Conservation (phyloP, 2,888 invertebrate species). For the Lepidocyrtinus sp. region DNA sequence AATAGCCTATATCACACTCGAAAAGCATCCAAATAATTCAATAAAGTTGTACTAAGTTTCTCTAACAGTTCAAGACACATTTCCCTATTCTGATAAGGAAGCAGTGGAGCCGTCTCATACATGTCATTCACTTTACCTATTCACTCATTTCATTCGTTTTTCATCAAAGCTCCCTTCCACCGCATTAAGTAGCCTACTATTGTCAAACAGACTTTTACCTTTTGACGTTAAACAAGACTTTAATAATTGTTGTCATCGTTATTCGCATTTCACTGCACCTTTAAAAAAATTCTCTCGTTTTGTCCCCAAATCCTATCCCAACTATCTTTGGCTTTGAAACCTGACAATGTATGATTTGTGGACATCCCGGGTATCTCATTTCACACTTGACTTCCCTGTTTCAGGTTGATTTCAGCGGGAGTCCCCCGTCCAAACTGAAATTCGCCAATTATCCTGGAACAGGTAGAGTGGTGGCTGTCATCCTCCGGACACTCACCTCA, state of each 20-base stretch:
- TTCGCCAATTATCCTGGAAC: constrained; percentile 70
- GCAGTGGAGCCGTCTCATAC: background rate
- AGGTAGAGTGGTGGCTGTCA: constrained; percentile 68
- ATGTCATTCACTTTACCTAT: no score
- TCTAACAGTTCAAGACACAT: background rate
- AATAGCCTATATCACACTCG: constrained; percentile 23
- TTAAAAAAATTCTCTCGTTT: background rate
- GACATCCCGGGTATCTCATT: constrained; percentile 56
- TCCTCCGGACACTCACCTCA: constrained; percentile 66
- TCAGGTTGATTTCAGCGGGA: constrained; percentile 66
- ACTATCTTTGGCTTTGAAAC: no score
- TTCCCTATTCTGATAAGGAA: background rate
- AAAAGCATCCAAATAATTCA: constrained; percentile 22
- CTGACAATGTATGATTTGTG: no score
- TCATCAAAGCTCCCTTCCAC: background rate
- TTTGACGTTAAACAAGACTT: background rate
- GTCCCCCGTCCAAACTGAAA: constrained; percentile 67
- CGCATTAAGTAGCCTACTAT: background rate
- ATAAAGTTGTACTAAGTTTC: constrained; percentile 4
- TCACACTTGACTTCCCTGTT: no score
- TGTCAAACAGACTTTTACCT: background rate
- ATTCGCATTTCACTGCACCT: background rate
- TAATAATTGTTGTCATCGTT: background rate
- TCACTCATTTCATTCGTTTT: background rate
- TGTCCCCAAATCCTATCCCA: background rate